Conservation (phyloP, 2,797 vertebrate species). For the Chrysocyon brachyurus region DNA sequence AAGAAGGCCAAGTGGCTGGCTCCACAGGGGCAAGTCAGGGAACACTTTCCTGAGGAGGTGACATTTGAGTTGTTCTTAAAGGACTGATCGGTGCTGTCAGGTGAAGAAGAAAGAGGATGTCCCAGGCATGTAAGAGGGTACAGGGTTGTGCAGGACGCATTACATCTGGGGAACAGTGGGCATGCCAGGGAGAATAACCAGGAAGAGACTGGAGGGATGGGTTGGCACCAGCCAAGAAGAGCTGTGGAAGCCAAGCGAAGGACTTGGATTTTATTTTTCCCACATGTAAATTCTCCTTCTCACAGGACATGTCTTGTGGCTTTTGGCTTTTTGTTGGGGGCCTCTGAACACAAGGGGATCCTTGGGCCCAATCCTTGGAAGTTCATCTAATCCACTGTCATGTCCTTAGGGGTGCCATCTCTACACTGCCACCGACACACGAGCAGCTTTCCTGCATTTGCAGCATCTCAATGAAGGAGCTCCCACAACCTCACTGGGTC, state of each 20-base stretch:
- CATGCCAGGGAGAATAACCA: background rate
- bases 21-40: background rate
- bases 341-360: background rate
- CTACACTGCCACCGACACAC: background rate
- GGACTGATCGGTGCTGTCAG: background rate
- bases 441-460: background rate
- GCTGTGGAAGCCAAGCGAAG: background rate
- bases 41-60: background rate
- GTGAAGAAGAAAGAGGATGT: background rate
- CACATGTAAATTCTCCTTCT: background rate
- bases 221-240: background rate
- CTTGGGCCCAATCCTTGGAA: background rate
- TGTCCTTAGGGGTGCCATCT: background rate
- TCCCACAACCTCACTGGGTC: background rate
- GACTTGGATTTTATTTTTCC: background rate
- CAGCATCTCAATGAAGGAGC: conserved; percentile 6
- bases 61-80: background rate
- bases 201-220: background rate
- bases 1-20: background rate
- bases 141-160: background rate
- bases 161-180: background rate
- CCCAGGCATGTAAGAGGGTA: background rate
- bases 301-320: background rate
- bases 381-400: background rate
- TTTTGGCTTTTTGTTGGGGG: background rate